A percentile compares a stretch with the other conserved stretches of the same genome.
Evolutionary conservation across 2,797 vertebrate species (phyloP).

Genomic region (Artibeus jamaicensis): DNA sequence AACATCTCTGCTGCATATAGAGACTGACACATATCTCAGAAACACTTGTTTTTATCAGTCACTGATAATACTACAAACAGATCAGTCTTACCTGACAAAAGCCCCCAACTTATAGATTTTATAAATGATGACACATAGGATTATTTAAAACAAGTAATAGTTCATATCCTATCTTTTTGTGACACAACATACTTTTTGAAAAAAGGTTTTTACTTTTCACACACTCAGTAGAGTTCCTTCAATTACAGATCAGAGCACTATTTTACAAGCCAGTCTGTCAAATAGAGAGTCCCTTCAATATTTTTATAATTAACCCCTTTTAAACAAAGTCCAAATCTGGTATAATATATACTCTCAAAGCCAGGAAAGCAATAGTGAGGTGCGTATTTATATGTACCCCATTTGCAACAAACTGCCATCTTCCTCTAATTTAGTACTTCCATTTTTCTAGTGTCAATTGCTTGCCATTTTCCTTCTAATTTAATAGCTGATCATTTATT

Average conservation of each 20-base stretch:
- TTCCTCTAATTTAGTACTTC: not conserved
- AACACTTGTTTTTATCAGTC: not conserved
- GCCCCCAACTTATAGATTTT: not conserved
- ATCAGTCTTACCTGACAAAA: not conserved
- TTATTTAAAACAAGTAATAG: conserved; percentile 1
- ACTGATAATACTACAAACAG: not conserved
- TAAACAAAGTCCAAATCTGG: not conserved
- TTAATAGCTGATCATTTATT: not conserved
- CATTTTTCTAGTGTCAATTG: not conserved
- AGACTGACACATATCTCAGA: not conserved
- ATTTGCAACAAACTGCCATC: not conserved
- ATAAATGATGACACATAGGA: not conserved
- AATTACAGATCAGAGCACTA: not conserved
- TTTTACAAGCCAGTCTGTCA: not conserved
- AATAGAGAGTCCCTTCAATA: not conserved
- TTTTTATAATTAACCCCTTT: not conserved
- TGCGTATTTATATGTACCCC: not conserved
- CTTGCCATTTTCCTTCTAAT: not conserved
- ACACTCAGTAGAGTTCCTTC: not conserved
- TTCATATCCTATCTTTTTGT: conserved; percentile 22
- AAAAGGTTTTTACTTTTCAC: not conserved
- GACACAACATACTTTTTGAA: not conserved
- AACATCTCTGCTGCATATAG: not conserved
- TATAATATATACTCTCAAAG: not conserved
- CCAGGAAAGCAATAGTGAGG: not conserved